A percentile compares a stretch with the other conserved stretches of the same genome.
Evolutionary conservation across 2,888 invertebrate species (phyloP).

Genomic region (Elegia similella): DNA sequence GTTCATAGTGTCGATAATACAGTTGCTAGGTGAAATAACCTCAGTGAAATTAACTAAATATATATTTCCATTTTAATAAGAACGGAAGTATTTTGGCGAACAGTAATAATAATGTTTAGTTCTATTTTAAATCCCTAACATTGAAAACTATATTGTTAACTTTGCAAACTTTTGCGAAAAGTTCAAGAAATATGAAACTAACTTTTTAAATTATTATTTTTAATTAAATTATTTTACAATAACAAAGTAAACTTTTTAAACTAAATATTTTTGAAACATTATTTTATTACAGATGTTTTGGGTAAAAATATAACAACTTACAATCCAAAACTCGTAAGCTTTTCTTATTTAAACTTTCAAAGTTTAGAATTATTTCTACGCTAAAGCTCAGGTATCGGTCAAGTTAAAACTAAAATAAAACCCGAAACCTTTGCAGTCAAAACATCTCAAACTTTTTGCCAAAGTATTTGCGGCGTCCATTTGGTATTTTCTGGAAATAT

Average conservation of each 20-base stretch:
- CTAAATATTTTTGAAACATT: too few relatives aligned
- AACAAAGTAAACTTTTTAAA: too few relatives aligned
- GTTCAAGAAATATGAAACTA: neutral
- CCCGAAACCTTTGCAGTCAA: conserved; percentile 25
- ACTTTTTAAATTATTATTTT: neutral
- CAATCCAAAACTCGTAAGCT: too few relatives aligned
- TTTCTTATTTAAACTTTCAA: neutral
- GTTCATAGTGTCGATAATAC: neutral
- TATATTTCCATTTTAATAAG: neutral
- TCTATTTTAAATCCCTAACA: too few relatives aligned
- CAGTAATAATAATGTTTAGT: too few relatives aligned
- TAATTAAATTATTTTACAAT: neutral
- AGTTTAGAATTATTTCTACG: neutral
- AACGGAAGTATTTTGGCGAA: neutral
- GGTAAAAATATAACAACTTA: too few relatives aligned
- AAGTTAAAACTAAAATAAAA: conserved; percentile 19
- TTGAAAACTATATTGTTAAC: neutral
- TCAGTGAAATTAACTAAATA: too few relatives aligned
- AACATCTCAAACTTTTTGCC: conserved; percentile 39
- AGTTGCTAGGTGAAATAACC: neutral
- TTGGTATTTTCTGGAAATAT: conserved; percentile 18
- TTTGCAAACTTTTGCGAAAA: neutral
- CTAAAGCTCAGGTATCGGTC: neutral
- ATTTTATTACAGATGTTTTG: too few relatives aligned
- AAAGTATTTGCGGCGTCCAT: conserved; percentile 30